Evolutionary conservation across 2,797 vertebrate genomes (phyloP), one percentile per base, ranked within the genome.

Genomic region (Gymnothorax javanicus): DNA sequence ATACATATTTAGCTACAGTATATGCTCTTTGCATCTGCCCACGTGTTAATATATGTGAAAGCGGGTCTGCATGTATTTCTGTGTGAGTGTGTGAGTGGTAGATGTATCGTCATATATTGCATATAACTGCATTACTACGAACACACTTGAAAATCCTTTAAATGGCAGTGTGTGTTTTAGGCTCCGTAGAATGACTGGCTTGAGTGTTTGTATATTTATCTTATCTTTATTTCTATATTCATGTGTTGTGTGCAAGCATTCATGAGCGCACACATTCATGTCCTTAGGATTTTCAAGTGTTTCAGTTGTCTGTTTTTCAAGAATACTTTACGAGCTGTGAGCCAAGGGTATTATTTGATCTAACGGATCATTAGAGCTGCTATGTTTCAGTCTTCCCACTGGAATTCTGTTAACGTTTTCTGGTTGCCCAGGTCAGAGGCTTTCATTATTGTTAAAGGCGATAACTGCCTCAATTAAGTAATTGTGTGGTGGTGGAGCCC

Each of bases 381-480:
- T 54, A 59, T 4, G 57, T 83, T 59, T 13, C 56, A n/a, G 50
- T 83, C 25, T 83, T 54, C 81, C 81, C 81, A 7, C 81, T 27
- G 81, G 81, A 83, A 20, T 13, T 83, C 20, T 27, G 13, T 25
- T 0, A 58, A n/a, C 3, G n/a, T 83, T 57, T 83, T 83, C 81
- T 23, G 25, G 81, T 59, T 13, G 57, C 43, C 56, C 12, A 57
- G 81, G 77, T 81, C 77, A 81, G 52, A 81, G 77, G 77, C 81
- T 83, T 83, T 83, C 81, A 83, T 83, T 83, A 83, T 33, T 5
- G 81, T 83, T 83, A 33, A 83, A 27, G 54, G 81, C 12, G 56
- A 27, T 83, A 83, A 83, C 81, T 27, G 81, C 57, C n/a, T 83
- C 81, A 83, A 83, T 83, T 59, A 58, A 83, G 81, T 83, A 83